Conservation (phyloP, 2,113 vertebrate genomes). For the Cathartes aura region DNA sequence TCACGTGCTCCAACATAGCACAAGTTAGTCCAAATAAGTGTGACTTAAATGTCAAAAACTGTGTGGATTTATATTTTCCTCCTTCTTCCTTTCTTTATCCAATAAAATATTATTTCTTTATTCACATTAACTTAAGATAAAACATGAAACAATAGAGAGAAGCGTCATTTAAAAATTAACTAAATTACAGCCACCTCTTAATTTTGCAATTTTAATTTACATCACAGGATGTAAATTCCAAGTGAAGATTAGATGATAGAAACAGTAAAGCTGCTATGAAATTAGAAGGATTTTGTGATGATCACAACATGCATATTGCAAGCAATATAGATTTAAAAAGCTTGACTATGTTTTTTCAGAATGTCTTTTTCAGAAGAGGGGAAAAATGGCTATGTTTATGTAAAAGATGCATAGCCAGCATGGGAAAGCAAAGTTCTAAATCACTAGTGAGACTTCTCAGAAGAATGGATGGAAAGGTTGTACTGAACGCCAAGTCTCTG, state of each 20-base stretch:
- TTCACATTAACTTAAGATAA: background rate
- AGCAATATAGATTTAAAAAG: background rate
- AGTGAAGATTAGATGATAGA: background rate
- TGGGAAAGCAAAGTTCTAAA: background rate
- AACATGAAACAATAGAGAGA: background rate
- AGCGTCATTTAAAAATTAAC: background rate
- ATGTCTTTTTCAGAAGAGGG: background rate
- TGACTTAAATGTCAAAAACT: background rate
- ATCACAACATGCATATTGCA: background rate
- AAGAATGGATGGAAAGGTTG: background rate
- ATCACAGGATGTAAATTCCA: background rate
- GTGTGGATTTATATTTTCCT: background rate
- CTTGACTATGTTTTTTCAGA: background rate
- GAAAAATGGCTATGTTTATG: background rate
- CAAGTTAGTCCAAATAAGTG: background rate
- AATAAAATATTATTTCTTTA: background rate
- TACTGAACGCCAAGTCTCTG: background rate
- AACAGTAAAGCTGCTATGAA: background rate
- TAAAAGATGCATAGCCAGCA: background rate
- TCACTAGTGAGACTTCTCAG: background rate
- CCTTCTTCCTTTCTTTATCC: background rate
- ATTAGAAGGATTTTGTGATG: background rate
- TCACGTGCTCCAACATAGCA: background rate
- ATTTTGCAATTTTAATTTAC: background rate
- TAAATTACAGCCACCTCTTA: background rate